These are phyloP conservation scores for Brachionus sp. DNA, from an alignment of 1,140 invertebrate genomes.

Conservation along the genomic window DNA sequence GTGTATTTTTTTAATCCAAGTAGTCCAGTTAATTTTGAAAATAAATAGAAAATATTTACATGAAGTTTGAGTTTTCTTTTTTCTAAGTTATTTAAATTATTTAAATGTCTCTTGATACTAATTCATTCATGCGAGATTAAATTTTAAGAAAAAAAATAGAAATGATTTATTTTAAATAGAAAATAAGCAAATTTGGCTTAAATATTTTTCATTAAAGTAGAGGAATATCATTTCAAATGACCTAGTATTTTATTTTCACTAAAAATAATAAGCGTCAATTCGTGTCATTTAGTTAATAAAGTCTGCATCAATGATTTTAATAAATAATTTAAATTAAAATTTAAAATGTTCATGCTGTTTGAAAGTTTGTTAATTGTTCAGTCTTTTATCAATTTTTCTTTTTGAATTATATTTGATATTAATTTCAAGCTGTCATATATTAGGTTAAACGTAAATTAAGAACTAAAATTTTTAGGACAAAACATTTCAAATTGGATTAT, in stretches of 20 bases:
- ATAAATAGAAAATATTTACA: no score
- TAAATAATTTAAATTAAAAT: neutral
- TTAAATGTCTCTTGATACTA: neutral
- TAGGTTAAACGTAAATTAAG: neutral
- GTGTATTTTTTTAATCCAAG: no score
- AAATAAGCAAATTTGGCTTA: neutral
- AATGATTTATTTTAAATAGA: neutral
- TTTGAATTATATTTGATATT: neutral
- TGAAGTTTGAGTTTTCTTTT: no score
- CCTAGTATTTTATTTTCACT: neutral
- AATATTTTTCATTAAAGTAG: neutral
- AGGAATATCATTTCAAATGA: neutral
- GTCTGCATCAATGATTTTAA: neutral
- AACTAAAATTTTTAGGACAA: neutral
- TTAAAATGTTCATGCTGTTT: neutral
- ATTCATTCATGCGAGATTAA: neutral
- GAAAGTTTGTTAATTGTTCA: neutral
- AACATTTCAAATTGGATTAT: neutral
- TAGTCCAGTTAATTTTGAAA: no score
- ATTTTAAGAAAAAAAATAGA: neutral
- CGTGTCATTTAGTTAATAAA: neutral
- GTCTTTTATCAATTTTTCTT: neutral
- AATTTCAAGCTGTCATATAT: neutral
- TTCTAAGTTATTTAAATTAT: neutral
- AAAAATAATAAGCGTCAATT: neutral